Conservation (phyloP, 2,113 vertebrate species). For the Hystrix brachyura region DNA sequence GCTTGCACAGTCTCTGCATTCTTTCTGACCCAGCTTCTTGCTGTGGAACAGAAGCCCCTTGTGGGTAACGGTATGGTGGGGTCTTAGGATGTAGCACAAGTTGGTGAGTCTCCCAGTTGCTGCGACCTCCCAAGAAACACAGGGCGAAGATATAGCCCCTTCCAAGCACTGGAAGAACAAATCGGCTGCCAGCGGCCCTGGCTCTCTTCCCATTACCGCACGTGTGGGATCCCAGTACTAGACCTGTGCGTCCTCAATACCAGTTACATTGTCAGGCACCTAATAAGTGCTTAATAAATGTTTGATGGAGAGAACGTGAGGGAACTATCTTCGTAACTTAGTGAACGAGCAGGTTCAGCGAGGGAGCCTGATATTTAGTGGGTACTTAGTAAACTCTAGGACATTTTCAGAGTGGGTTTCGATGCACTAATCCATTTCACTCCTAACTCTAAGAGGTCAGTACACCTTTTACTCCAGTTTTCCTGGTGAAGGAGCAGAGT, state of each 20-base stretch:
- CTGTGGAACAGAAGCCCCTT: not conserved
- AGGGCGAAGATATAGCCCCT: not conserved
- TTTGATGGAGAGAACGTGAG: not conserved
- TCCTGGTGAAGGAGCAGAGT: not conserved
- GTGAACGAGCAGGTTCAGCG: not conserved
- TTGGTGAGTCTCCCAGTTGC: not conserved
- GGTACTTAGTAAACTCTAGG: not conserved
- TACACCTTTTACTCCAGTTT: not conserved
- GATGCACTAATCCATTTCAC: not conserved
- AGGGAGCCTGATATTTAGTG: not conserved
- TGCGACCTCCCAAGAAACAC: not conserved
- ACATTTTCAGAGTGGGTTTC: not conserved
- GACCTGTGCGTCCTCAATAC: not conserved
- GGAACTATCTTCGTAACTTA: not conserved
- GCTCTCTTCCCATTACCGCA: accelerated
- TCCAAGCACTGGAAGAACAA: not conserved
- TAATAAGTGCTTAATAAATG: not conserved
- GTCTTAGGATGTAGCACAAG: not conserved
- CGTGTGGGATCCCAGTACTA: not conserved
- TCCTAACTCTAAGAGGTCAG: not conserved
- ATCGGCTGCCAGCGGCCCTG: not conserved
- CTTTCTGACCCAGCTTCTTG: not conserved
- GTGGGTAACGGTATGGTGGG: too few relatives aligned
- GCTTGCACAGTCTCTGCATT: not conserved
- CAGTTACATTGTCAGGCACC: too few relatives aligned